A percentile compares a stretch with the other conserved stretches of the same genome.
These are phyloP conservation scores for Leucophenga maculata DNA, from an alignment of 2,888 invertebrate species.

Conservation along the genomic window DNA sequence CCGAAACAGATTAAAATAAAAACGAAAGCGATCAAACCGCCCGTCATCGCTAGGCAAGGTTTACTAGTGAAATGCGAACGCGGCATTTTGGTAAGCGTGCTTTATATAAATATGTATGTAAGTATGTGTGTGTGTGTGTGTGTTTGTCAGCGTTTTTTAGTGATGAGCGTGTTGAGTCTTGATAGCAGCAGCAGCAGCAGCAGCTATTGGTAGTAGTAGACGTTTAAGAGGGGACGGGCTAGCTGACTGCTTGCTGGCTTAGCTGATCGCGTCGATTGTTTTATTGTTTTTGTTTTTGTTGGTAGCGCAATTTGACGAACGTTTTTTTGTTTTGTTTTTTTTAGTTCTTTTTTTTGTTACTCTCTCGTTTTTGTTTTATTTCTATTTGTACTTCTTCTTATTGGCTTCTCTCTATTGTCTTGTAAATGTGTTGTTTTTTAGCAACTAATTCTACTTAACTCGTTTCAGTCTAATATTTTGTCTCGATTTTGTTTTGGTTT, in stretches of 20 bases:
- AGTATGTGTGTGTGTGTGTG: background rate
- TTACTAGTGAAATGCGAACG: constrained; percentile 67
- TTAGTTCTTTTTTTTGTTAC: background rate
- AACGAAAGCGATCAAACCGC: constrained; percentile 57
- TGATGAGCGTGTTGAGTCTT: no score
- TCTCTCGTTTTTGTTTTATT: background rate
- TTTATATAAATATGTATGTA: constrained; percentile 49
- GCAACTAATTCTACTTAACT: background rate
- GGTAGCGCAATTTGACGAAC: background rate
- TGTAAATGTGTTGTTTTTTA: background rate
- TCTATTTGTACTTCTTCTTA: constrained; percentile 7
- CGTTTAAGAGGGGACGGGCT: background rate
- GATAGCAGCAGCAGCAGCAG: no score
- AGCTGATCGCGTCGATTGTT: background rate
- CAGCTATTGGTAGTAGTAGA: no score
- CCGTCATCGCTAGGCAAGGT: constrained; percentile 69
- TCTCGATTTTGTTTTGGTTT: constrained; percentile 10
- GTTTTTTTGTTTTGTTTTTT: background rate
- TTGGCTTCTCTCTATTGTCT: constrained; percentile 2
- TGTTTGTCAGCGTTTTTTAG: no score
- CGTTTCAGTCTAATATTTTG: background rate
- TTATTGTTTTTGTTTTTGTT: background rate
- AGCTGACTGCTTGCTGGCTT: background rate
- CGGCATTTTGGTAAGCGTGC: constrained; percentile 61
- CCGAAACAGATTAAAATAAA: constrained; percentile 63